Base-by-base conservation (phyloP, 2,888 invertebrate species). In the Neocrepidodera transversa region DNA sequence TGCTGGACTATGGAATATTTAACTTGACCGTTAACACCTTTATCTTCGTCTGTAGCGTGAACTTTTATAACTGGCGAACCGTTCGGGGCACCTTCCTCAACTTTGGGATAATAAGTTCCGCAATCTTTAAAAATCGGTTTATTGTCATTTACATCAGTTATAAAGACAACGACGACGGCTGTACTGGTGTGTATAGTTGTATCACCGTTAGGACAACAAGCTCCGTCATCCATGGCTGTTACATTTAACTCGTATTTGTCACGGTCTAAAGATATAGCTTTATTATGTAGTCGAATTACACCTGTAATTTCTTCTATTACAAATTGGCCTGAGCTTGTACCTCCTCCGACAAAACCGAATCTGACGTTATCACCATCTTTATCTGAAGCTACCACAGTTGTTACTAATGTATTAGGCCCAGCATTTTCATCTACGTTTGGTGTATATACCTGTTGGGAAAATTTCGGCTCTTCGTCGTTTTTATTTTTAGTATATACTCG, bases 1-100 rank as follows among this genome's bases (percentile, higher is more conserved):
- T 96, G 95, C 73, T 95, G 95, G 0, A 94, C 95, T 74, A 97
- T 95, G n/a, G 95, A 95, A 80, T 97, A 97, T 77, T 95, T 94
- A 11, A 94, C 93, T 85, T 95, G 94, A 30, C 95, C 94, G 76
- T 95, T 95, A 3, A 94, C 94, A 40, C 97, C 97, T 80, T 97
- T 95, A 76, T 97, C 97, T 80, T 94, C 92, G 74, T 97, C 97
- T 1, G 92, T 93, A 0, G 97, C 97, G 74, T 93, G 93, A 11
- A 80, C 95, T 82, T 94, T 95, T 66, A 95, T 93, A 8, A 95
- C 95, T 0, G 93, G 93, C 72, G 94, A 94, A 3, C 95, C 95
- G 73, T 95, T 95, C 0, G 93, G 91, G 4, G 95, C 95, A 1
- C 95, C 95, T 82, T 96, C 95, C 80, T 95, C 93, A 0, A 95